Percentiles rank a stretch among this genome's conserved stretches.
These are phyloP conservation scores for Paratrypauchen microcephalus DNA, from an alignment of 2,797 vertebrate species.

Conservation along the genomic window DNA sequence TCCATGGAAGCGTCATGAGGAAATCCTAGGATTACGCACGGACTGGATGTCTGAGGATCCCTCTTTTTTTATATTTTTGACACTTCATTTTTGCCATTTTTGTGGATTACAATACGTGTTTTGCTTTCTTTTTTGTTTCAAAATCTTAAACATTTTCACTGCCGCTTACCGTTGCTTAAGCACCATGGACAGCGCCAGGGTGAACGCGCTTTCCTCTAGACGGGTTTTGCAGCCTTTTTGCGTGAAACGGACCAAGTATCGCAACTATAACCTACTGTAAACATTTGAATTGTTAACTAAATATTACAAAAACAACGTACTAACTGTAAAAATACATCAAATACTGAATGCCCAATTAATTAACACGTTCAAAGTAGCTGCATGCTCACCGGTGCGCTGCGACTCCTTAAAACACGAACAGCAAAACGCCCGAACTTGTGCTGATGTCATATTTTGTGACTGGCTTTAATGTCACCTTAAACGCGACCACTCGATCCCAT, in stretches of 20 bases:
- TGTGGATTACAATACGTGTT: conserved; percentile 27
- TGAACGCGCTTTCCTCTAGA: conserved; percentile 9
- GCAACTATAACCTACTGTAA: neutral
- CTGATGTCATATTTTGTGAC: conserved; percentile 11
- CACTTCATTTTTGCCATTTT: conserved; percentile 13
- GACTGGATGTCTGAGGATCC: conserved; percentile 19
- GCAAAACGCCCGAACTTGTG: conserved; percentile 6
- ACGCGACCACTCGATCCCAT: neutral
- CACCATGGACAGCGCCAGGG: conserved; percentile 52
- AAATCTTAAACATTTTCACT: neutral
- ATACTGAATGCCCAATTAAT: neutral
- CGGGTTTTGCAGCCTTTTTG: conserved; percentile 6
- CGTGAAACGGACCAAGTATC: neutral
- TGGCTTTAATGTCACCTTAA: neutral
- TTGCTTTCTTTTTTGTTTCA: neutral
- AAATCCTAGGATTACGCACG: conserved; percentile 50
- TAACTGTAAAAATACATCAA: neutral
- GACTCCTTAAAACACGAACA: conserved; percentile 3
- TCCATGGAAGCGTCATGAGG: conserved; percentile 40
- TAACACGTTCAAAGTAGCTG: conserved; percentile 14
- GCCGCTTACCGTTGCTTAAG: conserved; percentile 39
- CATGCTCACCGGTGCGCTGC: conserved; percentile 15
- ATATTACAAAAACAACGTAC: neutral
- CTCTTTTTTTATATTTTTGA: conserved; percentile 1
- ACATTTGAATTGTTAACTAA: too few relatives aligned